phyloP scores from a whole-genome alignment of 2,113 vertebrate species.

The Triplophysa siluroides region DNA sequence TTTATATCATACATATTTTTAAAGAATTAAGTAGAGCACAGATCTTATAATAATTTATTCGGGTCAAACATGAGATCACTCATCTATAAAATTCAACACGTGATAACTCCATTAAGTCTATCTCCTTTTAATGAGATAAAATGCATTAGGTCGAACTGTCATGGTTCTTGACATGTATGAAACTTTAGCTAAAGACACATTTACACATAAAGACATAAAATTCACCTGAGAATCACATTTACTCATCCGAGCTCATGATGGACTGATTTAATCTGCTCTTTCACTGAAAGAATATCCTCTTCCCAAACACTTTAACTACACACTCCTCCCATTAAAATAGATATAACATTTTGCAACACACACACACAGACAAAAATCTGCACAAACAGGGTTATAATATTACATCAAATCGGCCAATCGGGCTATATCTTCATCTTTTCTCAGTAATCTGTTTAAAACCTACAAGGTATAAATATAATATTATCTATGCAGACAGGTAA shows the following conservation, averaged over 20 bases:
- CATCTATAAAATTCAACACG: neutral
- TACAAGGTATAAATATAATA: neutral
- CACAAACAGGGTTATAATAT: too few species aligned
- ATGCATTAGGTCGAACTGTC: neutral
- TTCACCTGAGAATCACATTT: conserved; percentile 9
- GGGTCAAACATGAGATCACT: neutral
- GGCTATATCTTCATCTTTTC: neutral
- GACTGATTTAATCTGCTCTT: conserved; percentile 57
- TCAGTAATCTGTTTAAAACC: neutral
- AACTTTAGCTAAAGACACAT: conserved; percentile 16
- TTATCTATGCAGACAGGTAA: neutral
- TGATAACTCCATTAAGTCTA: neutral
- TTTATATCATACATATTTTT: too few species aligned
- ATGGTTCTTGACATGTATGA: neutral
- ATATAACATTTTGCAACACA: too few species aligned
- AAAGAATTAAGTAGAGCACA: too few species aligned
- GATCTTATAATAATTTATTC: too few species aligned
- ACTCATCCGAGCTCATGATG: neutral
- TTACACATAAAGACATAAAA: neutral
- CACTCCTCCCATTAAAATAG: neutral
- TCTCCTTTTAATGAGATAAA: neutral
- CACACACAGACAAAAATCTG: too few species aligned
- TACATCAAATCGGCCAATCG: too few species aligned
- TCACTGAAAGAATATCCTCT: conserved; percentile 73
- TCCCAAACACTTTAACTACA: neutral